phyloP scores from a whole-genome alignment of 2,888 invertebrate species.

The Mythimna impura region DNA sequence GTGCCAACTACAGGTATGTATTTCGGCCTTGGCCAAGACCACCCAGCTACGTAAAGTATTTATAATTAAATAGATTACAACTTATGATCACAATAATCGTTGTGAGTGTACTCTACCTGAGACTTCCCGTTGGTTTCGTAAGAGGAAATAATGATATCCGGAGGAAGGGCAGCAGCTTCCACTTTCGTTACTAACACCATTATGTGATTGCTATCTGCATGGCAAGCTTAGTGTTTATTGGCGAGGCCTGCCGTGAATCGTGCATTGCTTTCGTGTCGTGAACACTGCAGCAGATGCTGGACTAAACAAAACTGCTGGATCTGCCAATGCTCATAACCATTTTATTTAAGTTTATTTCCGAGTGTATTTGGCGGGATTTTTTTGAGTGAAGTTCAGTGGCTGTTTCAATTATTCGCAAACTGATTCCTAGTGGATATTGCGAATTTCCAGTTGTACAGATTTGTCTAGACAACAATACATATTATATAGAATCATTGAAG shows the following conservation, averaged over 20 bases:
- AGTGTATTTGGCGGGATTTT: no score
- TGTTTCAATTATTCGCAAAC: no score
- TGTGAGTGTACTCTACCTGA: slow-evolving; percentile 26
- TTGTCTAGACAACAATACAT: no score
- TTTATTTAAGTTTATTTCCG: neutral
- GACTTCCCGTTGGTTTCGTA: slow-evolving; percentile 53
- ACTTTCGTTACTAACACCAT: slow-evolving; percentile 55
- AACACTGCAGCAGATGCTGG: neutral
- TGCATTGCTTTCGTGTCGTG: slow-evolving; percentile 19
- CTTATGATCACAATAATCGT: slow-evolving; percentile 12
- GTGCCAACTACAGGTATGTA: neutral
- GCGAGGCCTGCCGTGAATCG: slow-evolving; percentile 21
- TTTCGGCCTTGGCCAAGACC: no score
- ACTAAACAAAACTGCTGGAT: slow-evolving; percentile 5
- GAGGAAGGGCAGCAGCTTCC: slow-evolving; percentile 58
- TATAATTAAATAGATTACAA: slow-evolving; percentile 2
- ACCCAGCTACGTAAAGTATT: neutral
- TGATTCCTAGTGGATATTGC: no score
- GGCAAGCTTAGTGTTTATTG: slow-evolving; percentile 43
- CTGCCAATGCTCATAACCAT: neutral
- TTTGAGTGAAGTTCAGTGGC: no score
- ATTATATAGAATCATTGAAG: no score
- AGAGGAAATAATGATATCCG: slow-evolving; percentile 57
- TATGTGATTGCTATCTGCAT: slow-evolving; percentile 48
- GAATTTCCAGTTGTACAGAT: no score